These are phyloP conservation scores for Drosophila nebulosa DNA, from an alignment of 1,140 invertebrate genomes.

Conservation along the genomic window DNA sequence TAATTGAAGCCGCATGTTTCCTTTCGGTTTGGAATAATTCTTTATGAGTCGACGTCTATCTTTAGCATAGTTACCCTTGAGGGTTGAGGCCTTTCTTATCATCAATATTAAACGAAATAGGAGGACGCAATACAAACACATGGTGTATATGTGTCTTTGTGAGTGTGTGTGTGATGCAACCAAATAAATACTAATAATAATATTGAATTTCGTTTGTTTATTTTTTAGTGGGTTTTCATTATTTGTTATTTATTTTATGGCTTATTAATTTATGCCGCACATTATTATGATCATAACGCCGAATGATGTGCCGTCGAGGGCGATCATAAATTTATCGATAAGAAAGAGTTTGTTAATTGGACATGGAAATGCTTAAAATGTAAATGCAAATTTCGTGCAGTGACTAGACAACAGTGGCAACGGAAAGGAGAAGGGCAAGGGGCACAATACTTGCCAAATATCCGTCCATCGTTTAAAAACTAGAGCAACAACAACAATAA, in stretches of 20 bases:
- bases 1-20: no score
- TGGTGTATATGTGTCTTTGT: neutral
- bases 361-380: neutral
- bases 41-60: no score
- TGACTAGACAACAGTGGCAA: no score
- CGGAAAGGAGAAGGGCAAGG: neutral
- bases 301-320: neutral
- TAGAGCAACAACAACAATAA: constrained; percentile 21
- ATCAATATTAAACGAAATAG: neutral
- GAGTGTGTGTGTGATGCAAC: constrained; percentile 22
- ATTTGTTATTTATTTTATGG: constrained; percentile 36
- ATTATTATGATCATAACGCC: constrained; percentile 25
- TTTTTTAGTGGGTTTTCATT: constrained; percentile 8
- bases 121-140: constrained; percentile 3
- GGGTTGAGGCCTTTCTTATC: neutral
- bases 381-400: constrained; percentile 12
- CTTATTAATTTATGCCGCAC: constrained; percentile 49
- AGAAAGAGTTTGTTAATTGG: constrained; percentile 17
- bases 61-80: neutral
- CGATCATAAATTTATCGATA: constrained; percentile 9
- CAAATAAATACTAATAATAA: neutral
- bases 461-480: constrained; percentile 2
- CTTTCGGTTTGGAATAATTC: no score
- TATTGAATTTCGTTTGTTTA: neutral
- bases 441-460: constrained; percentile 30